Percentiles rank a stretch among this genome's conserved stretches.
Conservation (phyloP, 2,797 vertebrate species). For the Molossus alvarezi region DNA sequence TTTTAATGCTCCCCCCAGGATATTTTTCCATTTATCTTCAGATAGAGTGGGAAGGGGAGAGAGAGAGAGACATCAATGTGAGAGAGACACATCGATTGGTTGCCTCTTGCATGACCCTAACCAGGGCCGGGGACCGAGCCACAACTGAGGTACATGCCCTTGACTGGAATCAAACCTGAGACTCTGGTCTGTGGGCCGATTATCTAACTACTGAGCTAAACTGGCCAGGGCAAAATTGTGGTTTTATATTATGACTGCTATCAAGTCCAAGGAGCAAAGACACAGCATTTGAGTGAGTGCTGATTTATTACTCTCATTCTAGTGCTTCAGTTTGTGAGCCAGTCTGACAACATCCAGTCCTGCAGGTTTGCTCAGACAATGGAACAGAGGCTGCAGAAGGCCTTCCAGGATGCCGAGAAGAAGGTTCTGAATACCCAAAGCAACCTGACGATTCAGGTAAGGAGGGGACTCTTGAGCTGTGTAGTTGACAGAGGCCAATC, state of each 20-base stretch:
- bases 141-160: no score
- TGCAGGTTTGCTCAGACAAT: slow-evolving; percentile 98
- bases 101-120: no score
- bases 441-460: slow-evolving; percentile 96
- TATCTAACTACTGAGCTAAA: no score
- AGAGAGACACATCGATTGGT: no score
- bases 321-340: slow-evolving; percentile 98
- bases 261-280: not conserved
- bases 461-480: rapidly evolving
- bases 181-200: no score
- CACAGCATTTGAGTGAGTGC: not conserved
- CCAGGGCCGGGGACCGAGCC: no score
- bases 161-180: no score
- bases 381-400: slow-evolving; percentile 96
- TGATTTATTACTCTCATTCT: slow-evolving; percentile 77
- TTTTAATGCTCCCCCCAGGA: no score
- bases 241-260: not conserved
- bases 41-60: no score
- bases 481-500: not conserved
- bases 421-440: slow-evolving; percentile 93
- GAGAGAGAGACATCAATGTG: no score
- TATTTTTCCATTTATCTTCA: no score
- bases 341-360: slow-evolving; percentile 95
- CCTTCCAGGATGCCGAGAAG: slow-evolving; percentile 96
- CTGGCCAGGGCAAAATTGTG: not conserved